Evolutionary conservation across 2,888 invertebrate genomes (phyloP).

Genomic region (Hydropsyche betteni): DNA sequence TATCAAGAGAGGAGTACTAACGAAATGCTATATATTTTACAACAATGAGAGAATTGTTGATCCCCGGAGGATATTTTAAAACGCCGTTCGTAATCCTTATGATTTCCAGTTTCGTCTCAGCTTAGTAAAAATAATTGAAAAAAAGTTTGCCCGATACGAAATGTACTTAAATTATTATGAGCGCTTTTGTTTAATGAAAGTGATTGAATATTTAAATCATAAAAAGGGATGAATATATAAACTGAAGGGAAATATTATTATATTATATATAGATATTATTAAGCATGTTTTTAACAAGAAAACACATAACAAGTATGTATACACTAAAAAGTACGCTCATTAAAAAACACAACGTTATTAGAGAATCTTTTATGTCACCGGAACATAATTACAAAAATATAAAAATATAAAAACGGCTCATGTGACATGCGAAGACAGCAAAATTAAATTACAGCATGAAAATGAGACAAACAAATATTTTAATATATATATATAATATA

Average conservation of each 20-base stretch:
- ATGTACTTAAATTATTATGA: no score
- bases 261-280: no score
- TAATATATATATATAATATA: background rate
- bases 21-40: slow-evolving; percentile 30
- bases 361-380: background rate
- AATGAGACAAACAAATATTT: background rate
- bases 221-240: no score
- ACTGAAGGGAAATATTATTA: no score
- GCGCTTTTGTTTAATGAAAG: no score
- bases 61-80: slow-evolving; percentile 16
- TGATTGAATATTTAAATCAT: no score
- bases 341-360: background rate
- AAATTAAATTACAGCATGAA: background rate
- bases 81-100: slow-evolving; percentile 13
- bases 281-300: no score
- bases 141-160: no score
- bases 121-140: no score
- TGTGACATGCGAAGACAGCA: background rate
- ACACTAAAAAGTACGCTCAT: background rate
- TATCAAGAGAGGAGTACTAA: slow-evolving; percentile 28
- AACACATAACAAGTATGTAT: no score
- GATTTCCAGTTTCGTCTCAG: background rate
- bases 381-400: no score
- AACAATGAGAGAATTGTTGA: slow-evolving; percentile 21
- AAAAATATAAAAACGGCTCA: no score